Conservation (phyloP, 2,888 invertebrate species). For the Agelastica alni region DNA sequence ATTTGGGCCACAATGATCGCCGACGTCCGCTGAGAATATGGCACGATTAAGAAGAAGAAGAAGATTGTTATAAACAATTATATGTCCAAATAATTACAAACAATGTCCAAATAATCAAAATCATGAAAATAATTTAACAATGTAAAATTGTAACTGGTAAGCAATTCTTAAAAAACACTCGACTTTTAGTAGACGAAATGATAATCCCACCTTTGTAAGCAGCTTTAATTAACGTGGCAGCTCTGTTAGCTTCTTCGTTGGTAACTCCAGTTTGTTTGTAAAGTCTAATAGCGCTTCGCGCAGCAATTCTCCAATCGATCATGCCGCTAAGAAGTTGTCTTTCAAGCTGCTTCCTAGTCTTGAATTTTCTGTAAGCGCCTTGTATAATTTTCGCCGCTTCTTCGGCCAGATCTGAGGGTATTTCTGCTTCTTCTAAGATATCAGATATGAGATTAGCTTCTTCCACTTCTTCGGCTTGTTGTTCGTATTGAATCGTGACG, state of each 20-base stretch:
- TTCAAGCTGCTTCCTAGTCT: constrained; percentile 37
- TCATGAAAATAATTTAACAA: no score
- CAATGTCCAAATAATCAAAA: no score
- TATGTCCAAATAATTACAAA: no score
- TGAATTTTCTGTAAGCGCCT: constrained; percentile 44
- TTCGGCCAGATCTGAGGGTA: constrained; percentile 46
- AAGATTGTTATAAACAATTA: no score
- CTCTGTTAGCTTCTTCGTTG: constrained; percentile 51
- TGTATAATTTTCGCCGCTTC: constrained; percentile 51
- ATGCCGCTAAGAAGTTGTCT: constrained; percentile 48
- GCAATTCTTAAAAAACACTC: no score
- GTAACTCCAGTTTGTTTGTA: constrained; percentile 52
- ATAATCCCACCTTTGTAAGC: no score
- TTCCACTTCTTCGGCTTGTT: constrained; percentile 36
- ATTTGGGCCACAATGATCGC: no score
- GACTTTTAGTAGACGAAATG: no score
- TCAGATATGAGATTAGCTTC: constrained; percentile 43
- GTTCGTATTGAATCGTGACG: not conserved
- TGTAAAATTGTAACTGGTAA: no score
- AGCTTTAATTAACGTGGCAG: constrained; percentile 54
- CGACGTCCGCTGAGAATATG: no score
- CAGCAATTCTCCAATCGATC: constrained; percentile 55
- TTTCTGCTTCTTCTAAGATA: constrained; percentile 42
- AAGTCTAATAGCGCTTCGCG: constrained; percentile 51
- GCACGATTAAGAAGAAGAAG: no score